Evolutionary conservation across 2,797 vertebrate species (phyloP).

Genomic region (Decapterus maruadsi): DNA sequence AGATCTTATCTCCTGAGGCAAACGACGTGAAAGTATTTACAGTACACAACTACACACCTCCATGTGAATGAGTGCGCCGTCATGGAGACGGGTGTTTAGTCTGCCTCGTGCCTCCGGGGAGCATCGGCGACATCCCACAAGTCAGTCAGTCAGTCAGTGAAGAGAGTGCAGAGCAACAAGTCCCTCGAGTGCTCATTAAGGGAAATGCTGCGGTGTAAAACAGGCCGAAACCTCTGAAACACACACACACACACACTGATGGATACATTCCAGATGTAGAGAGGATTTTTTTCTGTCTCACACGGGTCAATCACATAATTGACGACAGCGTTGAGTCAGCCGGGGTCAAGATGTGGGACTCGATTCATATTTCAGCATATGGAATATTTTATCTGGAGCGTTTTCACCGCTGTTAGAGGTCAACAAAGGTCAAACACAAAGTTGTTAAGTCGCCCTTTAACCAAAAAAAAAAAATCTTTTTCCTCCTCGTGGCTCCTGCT

Average conservation of each 20-base stretch:
- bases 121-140: slow-evolving; percentile 59
- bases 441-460: neutral
- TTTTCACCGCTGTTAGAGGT: neutral
- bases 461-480: neutral
- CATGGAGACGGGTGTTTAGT: slow-evolving; percentile 65
- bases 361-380: slow-evolving; percentile 24
- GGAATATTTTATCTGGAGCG: slow-evolving; percentile 2
- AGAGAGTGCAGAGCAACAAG: slow-evolving; percentile 50
- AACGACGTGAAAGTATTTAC: slow-evolving; percentile 35
- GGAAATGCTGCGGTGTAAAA: slow-evolving; percentile 45
- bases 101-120: slow-evolving; percentile 35
- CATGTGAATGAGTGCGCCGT: slow-evolving; percentile 38
- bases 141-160: slow-evolving; percentile 25
- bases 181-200: slow-evolving; percentile 73
- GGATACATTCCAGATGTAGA: slow-evolving; percentile 46
- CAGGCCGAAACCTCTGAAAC: slow-evolving; percentile 28
- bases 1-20: slow-evolving; percentile 9
- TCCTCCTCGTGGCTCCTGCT: neutral
- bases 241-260: slow-evolving; percentile 23
- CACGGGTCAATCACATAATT: slow-evolving; percentile 26
- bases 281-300: slow-evolving; percentile 19
- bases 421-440: neutral
- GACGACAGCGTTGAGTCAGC: slow-evolving; percentile 10
- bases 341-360: slow-evolving; percentile 31
- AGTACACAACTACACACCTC: slow-evolving; percentile 1